Evolutionary conservation across 23 tunicate genomes (phyloP), one percentile per base, ranked within the genome.

Genomic region (Halocynthia aurantium): DNA sequence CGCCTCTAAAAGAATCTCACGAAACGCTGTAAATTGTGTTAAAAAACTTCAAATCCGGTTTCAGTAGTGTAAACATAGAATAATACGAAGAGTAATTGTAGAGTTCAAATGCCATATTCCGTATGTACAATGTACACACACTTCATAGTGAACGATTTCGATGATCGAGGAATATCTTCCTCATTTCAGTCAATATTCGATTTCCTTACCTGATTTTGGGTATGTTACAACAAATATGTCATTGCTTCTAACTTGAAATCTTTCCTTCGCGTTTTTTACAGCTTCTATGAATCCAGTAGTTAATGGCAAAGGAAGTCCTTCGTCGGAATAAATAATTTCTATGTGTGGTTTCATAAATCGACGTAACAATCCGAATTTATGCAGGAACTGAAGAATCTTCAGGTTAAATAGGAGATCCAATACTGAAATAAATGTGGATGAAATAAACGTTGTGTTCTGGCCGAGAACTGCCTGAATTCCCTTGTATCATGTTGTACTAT

Each of bases 191-290:
- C 44, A 31, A 4, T 31, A 65, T 65, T 9, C 6, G 22, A 0
- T 18, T 68, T 68, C 0, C 78, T 74, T 64, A 74, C 78, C 78
- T 52, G 78, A 62, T 18, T 74, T 74, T 8, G 78, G 60, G 40
- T 74, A 74, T 13, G 78, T 74, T 8, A 49, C 66, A 8, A 74
- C 78, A n/a, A 53, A 51, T 8, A 74, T 52, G 40, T 74, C 78
- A 54, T 74, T 64, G 19, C 22, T 21, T 52, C 78, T 55, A 19
- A 74, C 6, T 54, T 56, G 13, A 54, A 74, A 74, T 54, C 56
- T 74, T 10, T 54, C 31, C 5, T 54, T 64, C 22, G 55, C 78
- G 6, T 74, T 64, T 0, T 13, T 44, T 1, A 64, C 22, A 56
- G 1, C 9, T 4, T 6, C 13, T 13, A 74, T 51, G 64, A 31